Conservation (phyloP, 2,113 vertebrate genomes). For the Tapirus terrestris region DNA sequence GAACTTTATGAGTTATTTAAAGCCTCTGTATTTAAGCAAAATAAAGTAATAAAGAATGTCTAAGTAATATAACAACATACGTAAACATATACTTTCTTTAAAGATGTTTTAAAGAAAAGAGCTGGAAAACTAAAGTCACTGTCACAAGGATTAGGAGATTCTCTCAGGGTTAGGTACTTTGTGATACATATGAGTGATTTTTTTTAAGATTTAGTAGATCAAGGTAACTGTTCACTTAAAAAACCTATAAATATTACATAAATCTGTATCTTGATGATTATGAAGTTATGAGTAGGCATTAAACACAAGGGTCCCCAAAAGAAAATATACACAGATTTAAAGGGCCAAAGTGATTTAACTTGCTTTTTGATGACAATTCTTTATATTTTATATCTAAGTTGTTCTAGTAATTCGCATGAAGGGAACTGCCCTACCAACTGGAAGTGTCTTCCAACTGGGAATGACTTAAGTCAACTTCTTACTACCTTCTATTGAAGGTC, state of each 20-base stretch:
- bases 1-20: conserved; percentile 53
- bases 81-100: background rate
- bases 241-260: background rate
- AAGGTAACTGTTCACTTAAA: background rate
- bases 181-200: background rate
- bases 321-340: background rate
- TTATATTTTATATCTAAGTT: background rate
- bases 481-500: background rate
- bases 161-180: background rate
- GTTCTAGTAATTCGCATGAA: background rate
- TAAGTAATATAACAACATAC: background rate
- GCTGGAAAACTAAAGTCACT: conserved; percentile 35
- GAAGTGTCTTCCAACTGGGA: background rate
- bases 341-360: background rate
- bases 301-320: background rate
- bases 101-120: conserved; percentile 26
- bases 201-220: background rate
- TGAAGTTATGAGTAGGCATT: background rate
- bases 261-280: background rate
- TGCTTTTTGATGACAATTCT: background rate
- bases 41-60: conserved; percentile 31
- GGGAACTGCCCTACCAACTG: background rate
- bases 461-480: background rate
- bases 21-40: conserved; percentile 16
- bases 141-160: background rate